Base-by-base conservation (phyloP, 2,888 invertebrate genomes). In the Caenorhabditis macrosperma region DNA sequence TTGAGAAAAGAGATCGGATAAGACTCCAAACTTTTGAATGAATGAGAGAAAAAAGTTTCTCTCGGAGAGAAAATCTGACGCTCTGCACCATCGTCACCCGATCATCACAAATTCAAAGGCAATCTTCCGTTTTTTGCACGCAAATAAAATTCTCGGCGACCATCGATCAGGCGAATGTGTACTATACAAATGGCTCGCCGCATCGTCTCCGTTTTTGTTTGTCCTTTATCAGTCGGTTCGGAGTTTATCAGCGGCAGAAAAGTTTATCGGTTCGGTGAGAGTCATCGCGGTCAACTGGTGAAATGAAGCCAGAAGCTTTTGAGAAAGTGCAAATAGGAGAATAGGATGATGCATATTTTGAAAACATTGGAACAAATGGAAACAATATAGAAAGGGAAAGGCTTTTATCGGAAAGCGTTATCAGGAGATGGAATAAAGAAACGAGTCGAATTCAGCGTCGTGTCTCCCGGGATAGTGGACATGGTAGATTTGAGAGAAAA, bases 161-260 rank as follows among this genome's bases (percentile, higher is more conserved):
- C 64, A 59, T 52, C 46, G 74, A 74, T 74, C 74, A 48, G 48
- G 22, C 41, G 63, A 54, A 48, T 35, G 38, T 74, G 74, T 74
- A 74, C 74, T 74, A 74, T 74, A 59, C 64, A 57, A 64, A 74
- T 64, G 74, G 74, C 74, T 74, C 74, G 57, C 64, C 10, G 28
- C 55, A 24, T 15, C 24, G 12, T 15, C 50, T 7, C 28, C 55
- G 48, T 55, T 30, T 55, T 22, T 55, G 22, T 55, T 55, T 35
- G 55, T n/a, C 9, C 6, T 35, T 35, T 63, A 55, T 71, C 71
- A 72, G 57, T 50, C 22, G 57, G 38, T 57, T 41, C 24, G 35
- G 28, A 33, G 61, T 63, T 72, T 72, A 72, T 72, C 71, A 48
- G 52, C 48, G 26, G 35, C 9, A 22, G n/a, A 35, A 26, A 9